Conservation (phyloP, 2,113 vertebrate species). For the Sterna hirundo region DNA sequence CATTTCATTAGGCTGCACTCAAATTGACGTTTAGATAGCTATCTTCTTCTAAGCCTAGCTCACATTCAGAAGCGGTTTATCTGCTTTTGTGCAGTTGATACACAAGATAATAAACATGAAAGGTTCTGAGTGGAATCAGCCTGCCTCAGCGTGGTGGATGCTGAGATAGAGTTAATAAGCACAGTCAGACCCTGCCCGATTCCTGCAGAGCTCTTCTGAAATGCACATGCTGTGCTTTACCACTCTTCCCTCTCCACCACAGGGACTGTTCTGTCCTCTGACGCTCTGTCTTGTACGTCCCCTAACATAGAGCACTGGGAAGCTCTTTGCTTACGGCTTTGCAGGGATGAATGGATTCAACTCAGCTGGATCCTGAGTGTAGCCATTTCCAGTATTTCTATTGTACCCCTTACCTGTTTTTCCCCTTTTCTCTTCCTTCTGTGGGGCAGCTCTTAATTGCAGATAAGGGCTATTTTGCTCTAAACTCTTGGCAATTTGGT, state of each 20-base stretch:
- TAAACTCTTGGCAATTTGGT: not conserved
- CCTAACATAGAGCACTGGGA: accelerated
- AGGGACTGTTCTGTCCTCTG: not conserved
- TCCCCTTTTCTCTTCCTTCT: not conserved
- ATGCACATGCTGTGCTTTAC: not conserved
- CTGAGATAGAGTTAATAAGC: not conserved
- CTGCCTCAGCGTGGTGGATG: not conserved
- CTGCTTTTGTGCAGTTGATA: not conserved
- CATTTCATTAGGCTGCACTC: not conserved
- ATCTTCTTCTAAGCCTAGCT: not conserved
- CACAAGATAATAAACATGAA: not conserved
- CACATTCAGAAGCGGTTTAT: not conserved
- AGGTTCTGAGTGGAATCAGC: not conserved
- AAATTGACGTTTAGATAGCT: not conserved
- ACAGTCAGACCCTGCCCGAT: not conserved
- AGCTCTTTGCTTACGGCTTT: not conserved
- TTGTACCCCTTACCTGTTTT: not conserved
- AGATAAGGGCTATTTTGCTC: not conserved
- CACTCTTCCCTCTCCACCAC: not conserved
- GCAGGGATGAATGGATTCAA: not conserved
- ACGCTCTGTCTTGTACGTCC: accelerated
- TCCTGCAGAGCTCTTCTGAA: not conserved
- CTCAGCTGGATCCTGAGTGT: not conserved
- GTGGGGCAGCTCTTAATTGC: not conserved
- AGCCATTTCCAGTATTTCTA: not conserved